These are phyloP conservation scores for Acholoe squamosa DNA, from an alignment of 2,888 invertebrate species.

Conservation along the genomic window DNA sequence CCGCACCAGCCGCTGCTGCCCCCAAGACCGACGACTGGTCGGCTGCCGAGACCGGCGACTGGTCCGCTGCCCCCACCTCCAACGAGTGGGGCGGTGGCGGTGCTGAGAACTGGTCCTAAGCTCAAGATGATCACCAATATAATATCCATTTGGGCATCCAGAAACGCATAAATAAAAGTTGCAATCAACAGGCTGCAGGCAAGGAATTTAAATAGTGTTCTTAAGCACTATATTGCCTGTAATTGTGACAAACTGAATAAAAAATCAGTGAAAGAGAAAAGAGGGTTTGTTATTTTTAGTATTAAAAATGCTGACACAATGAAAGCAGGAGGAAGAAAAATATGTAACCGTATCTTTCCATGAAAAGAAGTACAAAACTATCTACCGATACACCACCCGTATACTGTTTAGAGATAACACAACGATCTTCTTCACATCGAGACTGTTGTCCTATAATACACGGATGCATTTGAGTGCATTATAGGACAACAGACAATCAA, in stretches of 20 bases:
- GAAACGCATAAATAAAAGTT: not conserved
- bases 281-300: too few species aligned
- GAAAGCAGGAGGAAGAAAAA: too few species aligned
- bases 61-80: conserved; percentile 51
- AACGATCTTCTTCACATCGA: too few species aligned
- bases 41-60: conserved; percentile 59
- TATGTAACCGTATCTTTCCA: too few species aligned
- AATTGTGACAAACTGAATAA: not conserved
- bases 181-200: not conserved
- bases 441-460: too few species aligned
- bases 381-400: too few species aligned
- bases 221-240: conserved; percentile 18
- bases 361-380: too few species aligned
- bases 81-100: conserved; percentile 68
- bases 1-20: conserved; percentile 64
- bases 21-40: conserved; percentile 66
- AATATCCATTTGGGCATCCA: not conserved
- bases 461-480: too few species aligned
- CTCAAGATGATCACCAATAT: not conserved
- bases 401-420: too few species aligned
- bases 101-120: conserved; percentile 68
- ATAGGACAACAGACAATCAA: too few species aligned
- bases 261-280: not conserved
- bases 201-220: conserved; percentile 22
- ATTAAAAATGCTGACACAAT: too few species aligned